A percentile compares a stretch with the other conserved stretches of the same genome.
Evolutionary conservation across 2,113 vertebrate genomes (phyloP).

Genomic region (Pholis gunnellus): DNA sequence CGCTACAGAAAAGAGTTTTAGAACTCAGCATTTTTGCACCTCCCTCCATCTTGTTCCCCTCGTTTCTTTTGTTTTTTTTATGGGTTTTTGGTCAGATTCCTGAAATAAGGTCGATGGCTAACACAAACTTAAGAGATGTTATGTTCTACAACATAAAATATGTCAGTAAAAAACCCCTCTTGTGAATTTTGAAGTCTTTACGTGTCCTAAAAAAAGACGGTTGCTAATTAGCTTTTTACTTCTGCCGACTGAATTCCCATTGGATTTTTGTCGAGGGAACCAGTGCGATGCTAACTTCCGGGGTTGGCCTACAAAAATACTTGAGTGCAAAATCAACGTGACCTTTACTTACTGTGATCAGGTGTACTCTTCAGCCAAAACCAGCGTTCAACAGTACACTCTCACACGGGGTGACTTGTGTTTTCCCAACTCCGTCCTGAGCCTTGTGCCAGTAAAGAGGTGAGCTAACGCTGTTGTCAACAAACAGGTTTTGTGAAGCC

Average conservation of each 20-base stretch:
- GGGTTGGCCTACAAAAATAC: neutral
- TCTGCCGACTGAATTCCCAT: neutral
- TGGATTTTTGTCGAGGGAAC: neutral
- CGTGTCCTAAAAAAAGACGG: no score
- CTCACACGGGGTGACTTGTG: neutral
- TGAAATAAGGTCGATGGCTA: no score
- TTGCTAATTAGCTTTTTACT: neutral
- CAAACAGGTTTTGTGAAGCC: slow-evolving; percentile 42
- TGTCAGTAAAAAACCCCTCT: no score
- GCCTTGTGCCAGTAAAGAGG: slow-evolving; percentile 13
- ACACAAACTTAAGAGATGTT: no score
- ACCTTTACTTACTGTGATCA: neutral
- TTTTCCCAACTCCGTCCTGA: slow-evolving; percentile 1
- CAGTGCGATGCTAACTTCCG: neutral
- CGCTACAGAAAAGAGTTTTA: no score
- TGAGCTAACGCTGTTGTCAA: slow-evolving; percentile 26
- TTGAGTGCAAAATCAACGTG: neutral
- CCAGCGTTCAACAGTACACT: neutral
- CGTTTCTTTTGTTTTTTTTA: no score
- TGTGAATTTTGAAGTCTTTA: no score
- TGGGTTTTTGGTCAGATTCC: no score
- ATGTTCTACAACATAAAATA: no score
- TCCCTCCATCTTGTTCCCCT: neutral
- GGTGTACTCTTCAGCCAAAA: neutral
- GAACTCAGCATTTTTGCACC: neutral